These are phyloP conservation scores for Brachionus rotundiformis DNA, from an alignment of 1,140 invertebrate genomes.

Conservation along the genomic window DNA sequence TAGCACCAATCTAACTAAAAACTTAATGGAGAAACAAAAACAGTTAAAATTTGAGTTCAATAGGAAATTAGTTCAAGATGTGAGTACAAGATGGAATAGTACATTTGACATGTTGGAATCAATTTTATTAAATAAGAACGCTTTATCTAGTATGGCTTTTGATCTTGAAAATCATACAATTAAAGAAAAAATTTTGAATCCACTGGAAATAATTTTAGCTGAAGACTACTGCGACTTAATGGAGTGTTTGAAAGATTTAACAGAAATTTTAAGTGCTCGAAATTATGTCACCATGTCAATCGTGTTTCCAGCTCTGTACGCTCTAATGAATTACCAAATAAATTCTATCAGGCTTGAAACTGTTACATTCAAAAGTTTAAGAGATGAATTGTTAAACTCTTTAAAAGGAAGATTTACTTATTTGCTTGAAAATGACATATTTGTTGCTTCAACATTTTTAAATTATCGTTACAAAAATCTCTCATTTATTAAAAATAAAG, in stretches of 20 bases:
- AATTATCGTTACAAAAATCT: background rate
- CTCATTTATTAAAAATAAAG: background rate
- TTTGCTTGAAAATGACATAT: background rate
- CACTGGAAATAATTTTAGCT: background rate
- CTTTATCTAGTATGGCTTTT: background rate
- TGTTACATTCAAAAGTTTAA: background rate
- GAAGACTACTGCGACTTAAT: background rate
- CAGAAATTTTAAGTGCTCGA: background rate
- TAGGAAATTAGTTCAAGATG: slow-evolving; percentile 3
- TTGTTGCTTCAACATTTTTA: background rate
- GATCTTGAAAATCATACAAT: background rate
- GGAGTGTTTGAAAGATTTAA: background rate
- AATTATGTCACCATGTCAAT: slow-evolving; percentile 4
- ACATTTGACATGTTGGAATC: slow-evolving; percentile 12
- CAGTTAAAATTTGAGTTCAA: background rate
- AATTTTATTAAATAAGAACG: slow-evolving; percentile 6
- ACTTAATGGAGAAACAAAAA: background rate
- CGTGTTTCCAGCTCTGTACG: background rate
- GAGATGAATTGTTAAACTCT: background rate
- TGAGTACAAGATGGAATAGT: background rate
- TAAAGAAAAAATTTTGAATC: background rate
- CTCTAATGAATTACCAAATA: background rate
- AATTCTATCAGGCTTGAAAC: background rate
- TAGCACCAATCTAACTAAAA: background rate
- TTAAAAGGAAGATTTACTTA: background rate